Conservation (phyloP, 2,113 vertebrate species). For the Rhizomys pruinosus region DNA sequence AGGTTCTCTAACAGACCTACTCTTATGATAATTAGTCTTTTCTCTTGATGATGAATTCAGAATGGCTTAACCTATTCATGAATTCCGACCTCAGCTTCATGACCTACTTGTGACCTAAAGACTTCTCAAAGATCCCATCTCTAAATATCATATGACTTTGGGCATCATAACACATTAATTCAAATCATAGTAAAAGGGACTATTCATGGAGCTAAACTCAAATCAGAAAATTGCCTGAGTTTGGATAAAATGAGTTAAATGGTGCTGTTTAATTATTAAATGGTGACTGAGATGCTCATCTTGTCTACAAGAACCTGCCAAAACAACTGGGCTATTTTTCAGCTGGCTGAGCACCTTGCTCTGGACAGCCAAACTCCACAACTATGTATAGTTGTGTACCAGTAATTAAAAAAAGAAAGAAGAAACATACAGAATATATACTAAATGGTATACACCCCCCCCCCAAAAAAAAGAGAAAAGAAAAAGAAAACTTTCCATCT, state of each 20-base stretch:
- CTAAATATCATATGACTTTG: not conserved
- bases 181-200: not conserved
- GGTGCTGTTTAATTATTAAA: not conserved
- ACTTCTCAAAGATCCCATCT: not conserved
- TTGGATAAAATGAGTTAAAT: slow-evolving; percentile 31
- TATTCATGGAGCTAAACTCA: slow-evolving; percentile 21
- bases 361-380: not conserved
- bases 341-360: not conserved
- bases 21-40: not conserved
- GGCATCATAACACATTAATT: not conserved
- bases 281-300: not conserved
- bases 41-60: not conserved
- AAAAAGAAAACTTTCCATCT: not conserved
- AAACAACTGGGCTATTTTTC: not conserved
- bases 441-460: not conserved
- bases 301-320: not conserved
- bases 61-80: not conserved
- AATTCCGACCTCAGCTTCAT: not conserved
- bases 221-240: slow-evolving; percentile 34
- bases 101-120: not conserved
- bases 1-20: not conserved
- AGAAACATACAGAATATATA: too few relatives aligned
- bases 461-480: too few relatives aligned
- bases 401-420: not conserved
- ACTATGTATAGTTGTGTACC: not conserved